Base-by-base conservation (phyloP, 2,797 vertebrate species). In the Gadopsis marmoratus region DNA sequence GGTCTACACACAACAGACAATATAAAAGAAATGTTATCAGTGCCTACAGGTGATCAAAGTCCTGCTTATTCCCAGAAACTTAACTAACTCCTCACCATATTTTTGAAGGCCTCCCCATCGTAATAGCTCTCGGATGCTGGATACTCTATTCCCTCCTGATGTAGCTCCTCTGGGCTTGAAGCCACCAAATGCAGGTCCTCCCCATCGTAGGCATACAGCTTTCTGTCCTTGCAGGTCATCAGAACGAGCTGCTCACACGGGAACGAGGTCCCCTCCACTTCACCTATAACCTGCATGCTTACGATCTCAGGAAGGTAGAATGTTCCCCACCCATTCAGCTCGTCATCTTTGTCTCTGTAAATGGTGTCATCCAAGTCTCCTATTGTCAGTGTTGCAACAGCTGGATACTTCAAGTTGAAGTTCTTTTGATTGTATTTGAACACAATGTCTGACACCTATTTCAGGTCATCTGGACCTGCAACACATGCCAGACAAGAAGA, bases 171-270 rank as follows among this genome's bases (percentile, higher is more conserved):
- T 7, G 58, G 21, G 12, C 5, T 60, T 5, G 23, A 37, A 29
- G 76, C 84, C 69, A 89, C 83, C 63, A 53, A 2, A 31, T 88
- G 87, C 60, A 91, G 76, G 26, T 80, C 68, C 9, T 88, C 80
- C 70, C 61, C 87, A 43, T 90, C 84, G 1, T 63, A 91, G 26
- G 39, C 78, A 0, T 86, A 91, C 10, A 91, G 0, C 23, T 54
- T 37, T 35, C 13, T 1, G 29, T 89, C 64, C 63, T 82, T 78
- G 19, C 70, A 84, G 41, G 74, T 85, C 84, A 91, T 84, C 70
- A 90, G 51, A 19, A 91, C 39, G 0, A 91, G 83, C 47, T 81
- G 48, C 0, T 79, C 73, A 45, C 71, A 56, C 0, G 68, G 64
- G 19, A 43, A 83, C 0, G 53, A 21, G 0, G 23, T 66, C 19